Percentiles rank a stretch among this genome's conserved stretches.
Evolutionary conservation across 2,888 invertebrate species (phyloP).

Genomic region (Keiferia lycopersicella): DNA sequence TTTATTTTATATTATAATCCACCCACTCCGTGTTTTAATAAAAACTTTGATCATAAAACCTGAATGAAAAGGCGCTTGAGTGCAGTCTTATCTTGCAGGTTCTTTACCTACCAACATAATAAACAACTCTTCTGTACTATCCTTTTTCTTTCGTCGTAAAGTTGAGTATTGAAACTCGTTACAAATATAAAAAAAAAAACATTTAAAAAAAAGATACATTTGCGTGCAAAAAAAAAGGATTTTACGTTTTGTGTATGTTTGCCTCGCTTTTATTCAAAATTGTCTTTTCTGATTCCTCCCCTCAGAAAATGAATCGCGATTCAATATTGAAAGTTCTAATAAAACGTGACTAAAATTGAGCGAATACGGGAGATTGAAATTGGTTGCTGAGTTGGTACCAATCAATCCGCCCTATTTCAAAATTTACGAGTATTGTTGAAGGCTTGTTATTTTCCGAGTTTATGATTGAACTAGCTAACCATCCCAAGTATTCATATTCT

Average conservation of each 20-base stretch:
- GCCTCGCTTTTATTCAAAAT: background rate
- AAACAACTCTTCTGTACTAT: too few species aligned
- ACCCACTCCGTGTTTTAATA: background rate
- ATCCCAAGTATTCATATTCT: background rate
- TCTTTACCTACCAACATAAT: too few species aligned
- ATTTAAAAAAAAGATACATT: too few species aligned
- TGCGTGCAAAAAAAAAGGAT: too few species aligned
- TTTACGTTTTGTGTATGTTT: background rate
- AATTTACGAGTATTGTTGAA: background rate
- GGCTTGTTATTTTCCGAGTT: background rate
- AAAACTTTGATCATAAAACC: slow-evolving; percentile 9
- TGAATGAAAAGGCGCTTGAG: background rate
- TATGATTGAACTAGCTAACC: background rate
- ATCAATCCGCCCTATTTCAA: background rate
- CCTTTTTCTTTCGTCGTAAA: background rate
- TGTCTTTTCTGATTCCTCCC: slow-evolving; percentile 6
- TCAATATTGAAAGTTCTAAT: slow-evolving; percentile 28
- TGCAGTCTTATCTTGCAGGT: background rate
- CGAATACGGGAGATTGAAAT: background rate
- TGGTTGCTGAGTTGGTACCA: slow-evolving; percentile 4
- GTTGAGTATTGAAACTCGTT: background rate
- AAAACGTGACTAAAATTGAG: slow-evolving; percentile 27
- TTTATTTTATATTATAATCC: slow-evolving; percentile 11
- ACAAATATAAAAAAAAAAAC: too few species aligned
- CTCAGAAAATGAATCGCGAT: slow-evolving; percentile 24